A percentile compares a stretch with the other conserved stretches of the same genome.
Evolutionary conservation across 2,888 invertebrate genomes (phyloP).

Genomic region (Seira musarum): DNA sequence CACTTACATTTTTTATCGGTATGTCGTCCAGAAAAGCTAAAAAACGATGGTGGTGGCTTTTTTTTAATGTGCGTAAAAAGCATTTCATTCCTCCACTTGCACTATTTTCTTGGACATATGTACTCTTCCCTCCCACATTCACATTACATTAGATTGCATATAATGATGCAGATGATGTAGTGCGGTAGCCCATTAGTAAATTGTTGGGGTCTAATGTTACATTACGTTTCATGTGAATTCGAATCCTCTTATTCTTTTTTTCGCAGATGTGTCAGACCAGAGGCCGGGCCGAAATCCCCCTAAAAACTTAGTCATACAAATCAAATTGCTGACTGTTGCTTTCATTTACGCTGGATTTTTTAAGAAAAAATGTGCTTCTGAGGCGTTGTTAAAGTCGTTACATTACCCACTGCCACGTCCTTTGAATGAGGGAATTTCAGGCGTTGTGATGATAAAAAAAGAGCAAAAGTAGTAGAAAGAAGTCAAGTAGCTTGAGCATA

Average conservation of each 20-base stretch:
- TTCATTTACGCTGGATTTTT: slow-evolving; percentile 37
- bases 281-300: no score
- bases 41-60: slow-evolving; percentile 49
- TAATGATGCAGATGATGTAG: slow-evolving; percentile 40
- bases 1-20: slow-evolving; percentile 43
- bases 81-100: slow-evolving; percentile 6
- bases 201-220: slow-evolving; percentile 20
- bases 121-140: neutral
- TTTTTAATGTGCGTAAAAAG: slow-evolving; percentile 10
- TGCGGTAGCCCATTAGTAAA: slow-evolving; percentile 47
- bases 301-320: slow-evolving; percentile 16
- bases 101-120: slow-evolving; percentile 1
- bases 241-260: no score
- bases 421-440: slow-evolving; percentile 32
- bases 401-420: no score
- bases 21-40: neutral
- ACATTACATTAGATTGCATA: slow-evolving; percentile 25
- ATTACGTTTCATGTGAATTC: no score
- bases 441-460: slow-evolving; percentile 34
- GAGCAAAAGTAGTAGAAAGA: slow-evolving; percentile 12
- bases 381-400: no score
- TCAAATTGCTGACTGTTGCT: slow-evolving; percentile 45
- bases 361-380: no score
- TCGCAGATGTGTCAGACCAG: no score
- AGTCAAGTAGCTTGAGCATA: slow-evolving; percentile 48